These are phyloP conservation scores for Seira ritae DNA, from an alignment of 2,888 invertebrate species.

Conservation along the genomic window DNA sequence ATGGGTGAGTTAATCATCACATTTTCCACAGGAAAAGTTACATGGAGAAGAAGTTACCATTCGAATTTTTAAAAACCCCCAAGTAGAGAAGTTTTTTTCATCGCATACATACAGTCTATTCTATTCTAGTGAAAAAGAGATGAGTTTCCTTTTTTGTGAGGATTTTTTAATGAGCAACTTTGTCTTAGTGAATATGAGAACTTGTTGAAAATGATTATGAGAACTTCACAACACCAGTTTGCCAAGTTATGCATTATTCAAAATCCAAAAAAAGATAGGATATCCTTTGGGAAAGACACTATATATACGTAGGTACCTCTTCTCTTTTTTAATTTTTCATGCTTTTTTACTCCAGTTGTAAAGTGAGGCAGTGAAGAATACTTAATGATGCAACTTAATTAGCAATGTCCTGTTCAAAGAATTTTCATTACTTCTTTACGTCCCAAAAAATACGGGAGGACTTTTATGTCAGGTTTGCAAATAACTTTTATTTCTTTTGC, in stretches of 20 bases:
- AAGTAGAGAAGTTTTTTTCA: constrained; percentile 14
- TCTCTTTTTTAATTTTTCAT: not conserved
- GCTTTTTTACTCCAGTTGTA: not conserved
- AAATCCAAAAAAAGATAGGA: not conserved
- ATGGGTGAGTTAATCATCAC: constrained; percentile 50
- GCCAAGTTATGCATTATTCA: not conserved
- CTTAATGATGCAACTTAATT: not conserved
- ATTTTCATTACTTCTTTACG: too few species aligned
- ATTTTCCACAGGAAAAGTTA: constrained; percentile 29
- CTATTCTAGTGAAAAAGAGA: constrained; percentile 3
- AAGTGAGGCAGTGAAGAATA: not conserved
- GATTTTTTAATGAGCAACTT: constrained; percentile 45
- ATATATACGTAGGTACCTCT: too few species aligned
- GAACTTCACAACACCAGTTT: not conserved
- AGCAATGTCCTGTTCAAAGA: not conserved
- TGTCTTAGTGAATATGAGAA: constrained; percentile 27
- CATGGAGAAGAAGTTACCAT: constrained; percentile 22
- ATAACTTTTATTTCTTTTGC: too few species aligned
- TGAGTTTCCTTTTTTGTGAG: constrained; percentile 14
- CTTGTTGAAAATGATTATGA: not conserved
- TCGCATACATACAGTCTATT: not conserved
- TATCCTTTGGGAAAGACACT: not conserved
- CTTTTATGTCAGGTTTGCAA: too few species aligned
- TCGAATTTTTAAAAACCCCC: constrained; percentile 25
- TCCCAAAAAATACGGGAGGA: too few species aligned